A percentile compares a stretch with the other conserved stretches of the same genome.
Evolutionary conservation across 2,888 invertebrate genomes (phyloP).

Genomic region (Eupithecia inturbata): DNA sequence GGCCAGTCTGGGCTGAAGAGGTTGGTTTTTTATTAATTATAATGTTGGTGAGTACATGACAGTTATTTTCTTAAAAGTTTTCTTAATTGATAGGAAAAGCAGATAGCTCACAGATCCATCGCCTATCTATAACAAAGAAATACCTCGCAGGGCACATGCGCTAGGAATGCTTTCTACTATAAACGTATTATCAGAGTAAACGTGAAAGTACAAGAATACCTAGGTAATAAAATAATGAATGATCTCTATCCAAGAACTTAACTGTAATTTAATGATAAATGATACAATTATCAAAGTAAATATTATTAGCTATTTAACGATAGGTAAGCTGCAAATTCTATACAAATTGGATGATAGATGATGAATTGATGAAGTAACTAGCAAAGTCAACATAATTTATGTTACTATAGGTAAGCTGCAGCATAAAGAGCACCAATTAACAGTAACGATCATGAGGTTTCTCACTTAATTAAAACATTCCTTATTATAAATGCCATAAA

Average conservation of each 20-base stretch:
- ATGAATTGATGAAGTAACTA: background rate
- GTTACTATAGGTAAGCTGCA: constrained; percentile 8
- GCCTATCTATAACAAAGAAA: too few relatives aligned
- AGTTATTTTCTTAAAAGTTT: background rate
- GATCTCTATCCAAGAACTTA: background rate
- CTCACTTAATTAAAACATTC: constrained; percentile 76
- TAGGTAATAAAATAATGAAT: background rate
- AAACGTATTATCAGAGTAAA: background rate
- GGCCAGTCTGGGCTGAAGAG: background rate
- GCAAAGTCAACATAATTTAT: background rate
- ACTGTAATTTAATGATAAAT: background rate
- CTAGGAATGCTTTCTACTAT: background rate
- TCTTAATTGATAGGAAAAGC: background rate
- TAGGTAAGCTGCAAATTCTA: background rate
- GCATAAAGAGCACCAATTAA: constrained; percentile 55
- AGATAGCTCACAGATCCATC: background rate
- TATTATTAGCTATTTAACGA: background rate
- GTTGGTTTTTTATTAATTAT: background rate
- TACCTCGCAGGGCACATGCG: too few relatives aligned
- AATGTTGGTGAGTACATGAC: background rate
- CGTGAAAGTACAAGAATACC: background rate
- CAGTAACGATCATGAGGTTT: constrained; percentile 65
- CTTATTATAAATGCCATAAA: constrained; percentile 53
- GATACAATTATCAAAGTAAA: background rate
- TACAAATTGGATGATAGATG: background rate